Conservation (phyloP, 2,888 invertebrate species). For the Pteria penguin region DNA sequence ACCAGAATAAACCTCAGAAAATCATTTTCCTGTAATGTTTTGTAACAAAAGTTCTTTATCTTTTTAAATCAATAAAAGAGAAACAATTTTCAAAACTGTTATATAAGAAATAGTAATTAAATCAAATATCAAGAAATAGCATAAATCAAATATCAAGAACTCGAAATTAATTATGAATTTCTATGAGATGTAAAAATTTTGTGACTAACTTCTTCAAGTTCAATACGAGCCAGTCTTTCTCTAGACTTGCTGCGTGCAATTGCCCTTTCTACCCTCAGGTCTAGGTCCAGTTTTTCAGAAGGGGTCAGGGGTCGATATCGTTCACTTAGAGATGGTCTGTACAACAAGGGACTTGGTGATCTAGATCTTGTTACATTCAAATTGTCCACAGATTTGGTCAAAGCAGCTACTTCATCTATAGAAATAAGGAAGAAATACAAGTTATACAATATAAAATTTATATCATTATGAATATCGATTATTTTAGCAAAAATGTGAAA, state of each 20-base stretch:
- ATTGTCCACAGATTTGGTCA: conserved; percentile 53
- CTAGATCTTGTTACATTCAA: conserved; percentile 26
- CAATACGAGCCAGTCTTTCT: conserved; percentile 24
- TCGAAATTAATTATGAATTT: neutral
- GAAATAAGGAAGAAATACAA: no score
- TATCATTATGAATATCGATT: no score
- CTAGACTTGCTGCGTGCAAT: conserved; percentile 28
- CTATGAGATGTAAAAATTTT: neutral
- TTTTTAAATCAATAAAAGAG: no score
- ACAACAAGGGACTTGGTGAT: conserved; percentile 41
- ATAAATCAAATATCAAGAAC: no score
- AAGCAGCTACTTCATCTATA: conserved; percentile 69
- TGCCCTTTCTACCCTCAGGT: conserved; percentile 29
- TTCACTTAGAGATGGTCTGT: conserved; percentile 27
- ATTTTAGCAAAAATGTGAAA: no score
- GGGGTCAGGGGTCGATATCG: conserved; percentile 35
- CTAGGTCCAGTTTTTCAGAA: conserved; percentile 27
- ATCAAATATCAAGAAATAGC: neutral
- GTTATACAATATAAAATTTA: no score
- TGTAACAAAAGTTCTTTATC: no score
- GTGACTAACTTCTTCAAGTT: conserved; percentile 2
- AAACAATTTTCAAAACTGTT: no score
- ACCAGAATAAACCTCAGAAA: no score
- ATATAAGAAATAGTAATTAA: no score
- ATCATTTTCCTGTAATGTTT: no score